Conservation (phyloP, 1,140 invertebrate species). For the Ctenoplectra terminalis region DNA sequence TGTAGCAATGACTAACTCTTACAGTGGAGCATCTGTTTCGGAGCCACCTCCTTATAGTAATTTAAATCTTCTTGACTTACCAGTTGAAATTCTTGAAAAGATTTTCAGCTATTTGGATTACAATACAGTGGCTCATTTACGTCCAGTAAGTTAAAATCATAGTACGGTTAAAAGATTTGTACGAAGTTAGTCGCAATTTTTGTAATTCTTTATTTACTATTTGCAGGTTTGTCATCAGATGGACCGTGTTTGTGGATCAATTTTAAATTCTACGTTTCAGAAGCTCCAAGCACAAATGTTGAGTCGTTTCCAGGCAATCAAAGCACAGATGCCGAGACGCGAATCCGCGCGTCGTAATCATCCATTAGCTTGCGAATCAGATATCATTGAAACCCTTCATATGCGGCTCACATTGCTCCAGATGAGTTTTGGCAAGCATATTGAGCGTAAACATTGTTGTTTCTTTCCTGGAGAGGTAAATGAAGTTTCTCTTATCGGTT, state of each 20-base stretch:
- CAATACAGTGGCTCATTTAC: slow-evolving; percentile 89
- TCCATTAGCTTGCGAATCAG: slow-evolving; percentile 92
- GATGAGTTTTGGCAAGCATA: slow-evolving; percentile 96
- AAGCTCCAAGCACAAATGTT: slow-evolving; percentile 91
- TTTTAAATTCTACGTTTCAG: slow-evolving; percentile 92
- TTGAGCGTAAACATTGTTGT: slow-evolving; percentile 94
- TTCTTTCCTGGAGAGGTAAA: slow-evolving; percentile 94
- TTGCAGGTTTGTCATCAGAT: slow-evolving; percentile 90
- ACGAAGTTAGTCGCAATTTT: no score
- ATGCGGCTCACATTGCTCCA: slow-evolving; percentile 93
- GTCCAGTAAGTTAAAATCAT: slow-evolving; percentile 86
- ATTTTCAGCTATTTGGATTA: slow-evolving; percentile 89
- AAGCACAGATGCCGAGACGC: slow-evolving; percentile 93
- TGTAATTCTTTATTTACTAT: slow-evolving; percentile 1
- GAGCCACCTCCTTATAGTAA: slow-evolving; percentile 61
- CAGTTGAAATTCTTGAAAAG: slow-evolving; percentile 91
- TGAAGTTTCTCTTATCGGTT: not conserved
- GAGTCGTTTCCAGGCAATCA: slow-evolving; percentile 91
- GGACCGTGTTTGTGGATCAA: slow-evolving; percentile 89
- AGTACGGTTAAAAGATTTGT: no score
- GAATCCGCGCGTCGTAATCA: slow-evolving; percentile 93
- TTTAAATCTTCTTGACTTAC: slow-evolving; percentile 87
- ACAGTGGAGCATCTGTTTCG: slow-evolving; percentile 57
- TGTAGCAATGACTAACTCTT: slow-evolving; percentile 80
- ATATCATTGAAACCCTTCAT: slow-evolving; percentile 94